These are phyloP conservation scores for Clarias fuscus DNA, from an alignment of 2,797 vertebrate genomes.

Conservation along the genomic window DNA sequence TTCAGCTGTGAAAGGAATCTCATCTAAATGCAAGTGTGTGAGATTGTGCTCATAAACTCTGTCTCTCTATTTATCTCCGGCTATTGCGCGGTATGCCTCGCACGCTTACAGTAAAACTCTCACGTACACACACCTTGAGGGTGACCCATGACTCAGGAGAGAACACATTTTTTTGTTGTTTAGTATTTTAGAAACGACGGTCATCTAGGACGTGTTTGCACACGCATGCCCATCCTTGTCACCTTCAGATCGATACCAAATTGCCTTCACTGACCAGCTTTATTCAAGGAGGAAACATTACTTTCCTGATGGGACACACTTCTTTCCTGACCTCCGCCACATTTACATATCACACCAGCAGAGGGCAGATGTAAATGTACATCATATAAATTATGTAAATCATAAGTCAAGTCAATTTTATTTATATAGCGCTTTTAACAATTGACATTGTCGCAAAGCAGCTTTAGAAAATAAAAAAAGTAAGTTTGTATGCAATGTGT, in stretches of 20 bases:
- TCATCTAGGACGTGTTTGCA: not conserved
- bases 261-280: not conserved
- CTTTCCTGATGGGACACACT: not conserved
- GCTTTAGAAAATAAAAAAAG: too few relatives aligned
- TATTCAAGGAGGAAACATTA: not conserved
- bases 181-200: not conserved
- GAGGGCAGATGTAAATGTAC: not conserved
- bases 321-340: not conserved
- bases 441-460: too few relatives aligned
- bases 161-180: too few relatives aligned
- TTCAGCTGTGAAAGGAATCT: not conserved
- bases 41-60: not conserved
- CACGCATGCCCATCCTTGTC: not conserved
- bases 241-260: not conserved
- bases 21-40: not conserved
- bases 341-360: not conserved
- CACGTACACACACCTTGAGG: slow-evolving; percentile 7
- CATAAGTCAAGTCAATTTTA: not conserved
- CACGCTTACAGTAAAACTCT: not conserved
- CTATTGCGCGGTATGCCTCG: not conserved
- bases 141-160: not conserved
- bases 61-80: not conserved
- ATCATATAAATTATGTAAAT: not conserved
- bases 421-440: too few relatives aligned
- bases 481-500: too few relatives aligned